Evolutionary conservation across 2,888 invertebrate species (phyloP).

Genomic region (Cataglyphis cursor): DNA sequence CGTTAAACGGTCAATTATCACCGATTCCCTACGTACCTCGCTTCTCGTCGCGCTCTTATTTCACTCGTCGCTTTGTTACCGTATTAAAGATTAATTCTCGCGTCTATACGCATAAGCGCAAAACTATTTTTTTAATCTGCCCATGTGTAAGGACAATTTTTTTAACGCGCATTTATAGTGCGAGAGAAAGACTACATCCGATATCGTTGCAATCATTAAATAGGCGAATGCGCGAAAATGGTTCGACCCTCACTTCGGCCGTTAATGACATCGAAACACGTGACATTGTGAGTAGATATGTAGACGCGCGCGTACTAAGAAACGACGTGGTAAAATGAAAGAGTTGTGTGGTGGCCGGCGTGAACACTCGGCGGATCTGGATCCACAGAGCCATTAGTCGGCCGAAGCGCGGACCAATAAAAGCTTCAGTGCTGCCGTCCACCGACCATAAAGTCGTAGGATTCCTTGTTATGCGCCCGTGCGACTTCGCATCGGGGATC

Average conservation of each 20-base stretch:
- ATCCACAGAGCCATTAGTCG: constrained; percentile 78
- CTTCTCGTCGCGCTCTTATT: constrained; percentile 13
- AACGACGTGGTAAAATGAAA: constrained; percentile 77
- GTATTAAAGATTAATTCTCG: constrained; percentile 39
- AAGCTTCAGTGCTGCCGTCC: constrained; percentile 76
- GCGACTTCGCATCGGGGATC: constrained; percentile 52
- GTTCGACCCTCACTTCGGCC: not conserved
- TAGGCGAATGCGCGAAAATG: not conserved
- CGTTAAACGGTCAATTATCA: constrained; percentile 78
- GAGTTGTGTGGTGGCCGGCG: constrained; percentile 74
- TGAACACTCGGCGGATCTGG: constrained; percentile 75
- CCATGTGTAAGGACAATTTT: not conserved
- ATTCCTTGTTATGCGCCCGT: constrained; percentile 80
- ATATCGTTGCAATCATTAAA: not conserved
- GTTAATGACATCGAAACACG: constrained; percentile 36
- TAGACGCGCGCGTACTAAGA: constrained; percentile 53
- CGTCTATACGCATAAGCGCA: not conserved
- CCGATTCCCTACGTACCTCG: constrained; percentile 52
- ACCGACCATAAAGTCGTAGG: constrained; percentile 80
- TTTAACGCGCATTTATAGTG: not conserved
- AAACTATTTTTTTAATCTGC: not conserved
- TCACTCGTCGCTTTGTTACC: constrained; percentile 20
- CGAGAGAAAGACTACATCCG: not conserved
- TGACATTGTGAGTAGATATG: constrained; percentile 58
- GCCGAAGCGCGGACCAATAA: constrained; percentile 79